Base-by-base conservation (phyloP, 2,113 vertebrate genomes). In the Elachura formosa region DNA sequence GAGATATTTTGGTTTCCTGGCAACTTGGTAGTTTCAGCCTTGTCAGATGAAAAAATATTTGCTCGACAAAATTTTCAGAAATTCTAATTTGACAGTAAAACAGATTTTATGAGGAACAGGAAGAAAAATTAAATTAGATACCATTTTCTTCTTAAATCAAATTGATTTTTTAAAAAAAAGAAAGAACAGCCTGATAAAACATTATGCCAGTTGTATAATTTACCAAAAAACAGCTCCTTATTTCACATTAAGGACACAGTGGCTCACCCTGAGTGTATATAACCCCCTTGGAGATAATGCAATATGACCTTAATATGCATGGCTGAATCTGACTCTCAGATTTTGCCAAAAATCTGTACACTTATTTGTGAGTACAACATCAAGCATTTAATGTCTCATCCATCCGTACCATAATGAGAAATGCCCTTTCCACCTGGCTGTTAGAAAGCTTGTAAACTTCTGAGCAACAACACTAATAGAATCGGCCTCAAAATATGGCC, bases 321-420 rank as follows among this genome's bases (percentile, higher is more conserved):
- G 72, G 95, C 40, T 80, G 85, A 88, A 88, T 87, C 75, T 71
- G 43, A 89, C 63, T 91, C 64, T 38, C 41, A 52, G 55, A 19
- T 59, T 96, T 95, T 88, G 92, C 93, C 96, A 97, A 93, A 96
- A 96, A 90, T 71, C 68, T 93, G 76, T 61, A 93, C 43, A 26
- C 55, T 83, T 67, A 84, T 84, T 93, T 93, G 90, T 81, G 95
- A 95, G 75, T 59, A 82, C 33, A 93, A 93, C 87, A 91, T 89
- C 87, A 86, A 74, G 84, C 52, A 81, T 88, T 93, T 84, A 88
- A 87, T 64, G 63, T 55, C 68, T 94, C 85, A 77, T 72, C 72
- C 87, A 86, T 64, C 12, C 6, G 67, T 66, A 84, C 48, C 79
- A 74, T 80, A 88, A 94, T 40, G 64, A 96, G 84, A 84, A 96